Evolutionary conservation across 2,888 invertebrate genomes (phyloP), one percentile per base, ranked within the genome.

Genomic region (Coenonympha glycerion): DNA sequence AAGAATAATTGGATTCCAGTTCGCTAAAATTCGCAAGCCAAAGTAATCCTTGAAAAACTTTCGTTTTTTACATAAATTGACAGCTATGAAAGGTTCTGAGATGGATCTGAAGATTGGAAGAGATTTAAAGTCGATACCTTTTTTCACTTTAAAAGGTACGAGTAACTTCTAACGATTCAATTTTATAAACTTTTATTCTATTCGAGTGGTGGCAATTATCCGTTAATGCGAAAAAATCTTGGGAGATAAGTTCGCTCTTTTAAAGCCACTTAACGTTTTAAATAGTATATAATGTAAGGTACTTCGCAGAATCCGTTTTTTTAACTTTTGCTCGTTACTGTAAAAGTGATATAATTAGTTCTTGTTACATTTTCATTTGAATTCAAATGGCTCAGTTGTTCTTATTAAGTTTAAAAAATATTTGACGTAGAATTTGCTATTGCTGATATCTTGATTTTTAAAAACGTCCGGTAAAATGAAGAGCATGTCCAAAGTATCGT

Each of bases 31-130:
- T 62, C 55, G 48, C 57, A 59, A 57, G 57, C 52, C 55, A 56
- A 59, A 60, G 60, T 63, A 61, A 64, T 64, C 59, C 55, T 55
- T 59, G 49, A 53, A 51, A 60, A 63, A 63, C 59, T 63, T 63
- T 57, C 59, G 58, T 56, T 61, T 62, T 64, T 60, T 64, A 59
- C 64, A 61, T 61, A 65, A 65, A 65, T 65, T 63, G 64, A 63
- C 65, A 62, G 63, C 61, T 61, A 65, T 62, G 64, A 65, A 65
- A 60, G 58, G 62, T 54, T 57, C 62, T 55, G 55, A 59, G 60
- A 62, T 63, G 61, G 60, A 64, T 62, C 60, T 56, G 50, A 49
- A 63, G 61, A 63, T 64, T 60, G 60, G 56, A 62, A 60, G 61
- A 62, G 64, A 62, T 66, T 65, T 63, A 56, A 65, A 63, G 60